These are phyloP conservation scores for Drosophila watanabei DNA, from an alignment of 1,140 invertebrate species.

Conservation along the genomic window DNA sequence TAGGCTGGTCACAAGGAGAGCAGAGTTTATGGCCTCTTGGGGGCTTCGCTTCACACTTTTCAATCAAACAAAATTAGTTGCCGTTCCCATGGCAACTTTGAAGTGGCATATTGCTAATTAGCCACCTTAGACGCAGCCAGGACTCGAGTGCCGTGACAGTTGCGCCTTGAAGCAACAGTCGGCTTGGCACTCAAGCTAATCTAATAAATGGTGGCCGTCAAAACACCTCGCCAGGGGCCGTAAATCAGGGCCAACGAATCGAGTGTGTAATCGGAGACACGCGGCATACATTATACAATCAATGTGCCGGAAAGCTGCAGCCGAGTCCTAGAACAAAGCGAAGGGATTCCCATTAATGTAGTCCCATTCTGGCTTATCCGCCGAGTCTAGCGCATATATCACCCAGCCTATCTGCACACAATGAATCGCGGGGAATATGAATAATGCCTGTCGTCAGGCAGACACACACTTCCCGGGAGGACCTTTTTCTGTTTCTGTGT, in stretches of 20 bases:
- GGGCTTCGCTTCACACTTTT: constrained; percentile 14
- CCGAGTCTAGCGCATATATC: constrained; percentile 35
- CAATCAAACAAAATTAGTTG: constrained; percentile 39
- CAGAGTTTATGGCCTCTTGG: background rate
- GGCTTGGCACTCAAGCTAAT: background rate
- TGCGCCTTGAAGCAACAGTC: constrained; percentile 7
- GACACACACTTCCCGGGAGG: constrained; percentile 26
- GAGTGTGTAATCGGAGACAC: constrained; percentile 24
- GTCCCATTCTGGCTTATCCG: constrained; percentile 50
- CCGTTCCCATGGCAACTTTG: constrained; percentile 25
- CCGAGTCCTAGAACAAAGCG: constrained; percentile 28
- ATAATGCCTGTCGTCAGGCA: constrained; percentile 47
- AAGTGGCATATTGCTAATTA: constrained; percentile 30
- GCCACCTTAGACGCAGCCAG: background rate
- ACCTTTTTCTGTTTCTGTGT: constrained; percentile 31
- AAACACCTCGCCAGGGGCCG: constrained; percentile 3
- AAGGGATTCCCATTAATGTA: constrained; percentile 37
- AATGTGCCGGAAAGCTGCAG: constrained; percentile 31
- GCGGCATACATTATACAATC: constrained; percentile 39
- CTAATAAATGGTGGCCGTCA: constrained; percentile 7
- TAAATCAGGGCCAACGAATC: constrained; percentile 35
- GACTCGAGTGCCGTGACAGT: constrained; percentile 1
- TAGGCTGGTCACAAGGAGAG: background rate
- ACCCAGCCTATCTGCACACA: constrained; percentile 39
- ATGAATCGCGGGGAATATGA: constrained; percentile 44